A percentile compares a stretch with the other conserved stretches of the same genome.
Conservation (phyloP, 2,113 vertebrate genomes). For the Phalacrocorax pelagicus region DNA sequence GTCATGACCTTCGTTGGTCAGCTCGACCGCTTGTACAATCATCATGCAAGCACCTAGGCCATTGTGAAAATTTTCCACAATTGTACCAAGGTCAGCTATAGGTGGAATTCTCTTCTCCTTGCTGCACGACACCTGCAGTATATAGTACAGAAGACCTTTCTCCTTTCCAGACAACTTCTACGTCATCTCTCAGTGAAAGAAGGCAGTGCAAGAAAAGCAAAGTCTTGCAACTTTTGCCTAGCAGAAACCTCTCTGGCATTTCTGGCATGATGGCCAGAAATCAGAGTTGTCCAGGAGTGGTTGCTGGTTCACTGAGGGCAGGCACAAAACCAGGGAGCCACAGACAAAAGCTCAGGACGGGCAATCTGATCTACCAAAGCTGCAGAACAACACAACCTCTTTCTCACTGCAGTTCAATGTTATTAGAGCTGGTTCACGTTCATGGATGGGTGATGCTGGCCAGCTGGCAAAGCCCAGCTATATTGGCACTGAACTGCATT, state of each 20-base stretch:
- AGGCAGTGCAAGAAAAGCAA: not conserved
- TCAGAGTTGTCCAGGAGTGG: not conserved
- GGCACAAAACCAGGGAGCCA: not conserved
- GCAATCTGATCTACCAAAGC: not conserved
- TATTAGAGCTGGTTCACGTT: not conserved
- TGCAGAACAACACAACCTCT: not conserved
- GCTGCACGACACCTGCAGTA: not conserved
- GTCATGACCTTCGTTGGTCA: not conserved
- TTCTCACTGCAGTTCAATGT: not conserved
- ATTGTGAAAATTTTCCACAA: not conserved
- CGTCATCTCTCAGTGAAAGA: not conserved
- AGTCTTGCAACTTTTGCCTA: not conserved
- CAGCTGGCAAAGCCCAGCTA: not conserved
- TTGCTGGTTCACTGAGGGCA: not conserved
- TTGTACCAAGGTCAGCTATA: not conserved
- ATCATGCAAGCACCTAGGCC: not conserved
- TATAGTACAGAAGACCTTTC: not conserved
- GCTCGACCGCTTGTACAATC: not conserved
- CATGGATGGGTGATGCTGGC: not conserved
- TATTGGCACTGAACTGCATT: not conserved
- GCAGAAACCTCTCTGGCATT: not conserved
- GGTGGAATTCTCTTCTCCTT: not conserved
- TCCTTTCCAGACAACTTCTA: not conserved
- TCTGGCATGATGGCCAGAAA: not conserved
- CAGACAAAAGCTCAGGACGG: not conserved